A percentile compares a stretch with the other conserved stretches of the same genome.
These are phyloP conservation scores for Luffia ferchaultella DNA, from an alignment of 2,888 invertebrate species.

Conservation along the genomic window DNA sequence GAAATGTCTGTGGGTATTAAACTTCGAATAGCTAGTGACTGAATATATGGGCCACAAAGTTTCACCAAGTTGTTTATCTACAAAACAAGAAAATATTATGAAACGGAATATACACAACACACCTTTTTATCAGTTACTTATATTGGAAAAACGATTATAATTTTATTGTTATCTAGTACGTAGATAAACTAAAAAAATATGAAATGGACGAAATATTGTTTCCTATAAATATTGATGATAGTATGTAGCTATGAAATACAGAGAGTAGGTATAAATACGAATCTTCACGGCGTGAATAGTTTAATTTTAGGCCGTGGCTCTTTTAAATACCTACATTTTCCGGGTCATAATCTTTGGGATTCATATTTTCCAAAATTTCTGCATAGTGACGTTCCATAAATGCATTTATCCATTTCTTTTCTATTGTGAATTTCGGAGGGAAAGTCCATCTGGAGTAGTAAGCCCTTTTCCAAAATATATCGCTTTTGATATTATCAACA, in stretches of 20 bases:
- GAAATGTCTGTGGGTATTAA: conserved; percentile 50
- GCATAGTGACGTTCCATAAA: conserved; percentile 54
- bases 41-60: conserved; percentile 50
- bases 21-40: conserved; percentile 42
- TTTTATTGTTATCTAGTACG: neutral
- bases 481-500: conserved; percentile 51
- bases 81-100: conserved; percentile 7
- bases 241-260: too few species aligned
- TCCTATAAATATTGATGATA: too few species aligned
- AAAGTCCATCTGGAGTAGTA: conserved; percentile 43
- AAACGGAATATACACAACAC: neutral
- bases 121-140: neutral
- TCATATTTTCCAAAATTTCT: conserved; percentile 52
- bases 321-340: conserved; percentile 41
- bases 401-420: conserved; percentile 47
- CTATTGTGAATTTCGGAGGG: conserved; percentile 25
- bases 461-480: conserved; percentile 56
- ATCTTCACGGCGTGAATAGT: too few species aligned
- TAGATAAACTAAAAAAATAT: too few species aligned
- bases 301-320: too few species aligned
- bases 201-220: too few species aligned
- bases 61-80: conserved; percentile 47
- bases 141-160: neutral
- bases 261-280: too few species aligned
- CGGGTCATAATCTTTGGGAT: conserved; percentile 54